Evolutionary conservation across 2,113 vertebrate species (phyloP), one percentile per base, ranked within the genome.

Genomic region (Chunga burmeisteri): DNA sequence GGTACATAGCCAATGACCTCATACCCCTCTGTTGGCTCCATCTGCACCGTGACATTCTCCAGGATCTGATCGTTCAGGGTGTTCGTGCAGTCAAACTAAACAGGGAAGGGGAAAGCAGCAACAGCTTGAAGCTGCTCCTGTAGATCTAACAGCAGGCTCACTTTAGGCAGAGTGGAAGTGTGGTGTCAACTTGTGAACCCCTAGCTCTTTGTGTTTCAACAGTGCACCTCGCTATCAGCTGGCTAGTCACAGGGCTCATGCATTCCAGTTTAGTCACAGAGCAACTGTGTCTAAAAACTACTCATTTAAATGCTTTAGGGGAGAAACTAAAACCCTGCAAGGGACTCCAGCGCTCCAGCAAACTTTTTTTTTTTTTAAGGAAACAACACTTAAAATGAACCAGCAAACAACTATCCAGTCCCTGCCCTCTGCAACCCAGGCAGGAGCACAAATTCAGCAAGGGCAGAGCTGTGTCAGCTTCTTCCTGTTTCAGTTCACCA

Each of bases 21-120:
- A 74, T 98, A 99, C 13, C 98, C 98, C 94, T 99, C 98, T 2
- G 98, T 98, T 46, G 98, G 98, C 81, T 98, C 98, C 98, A 98
- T 98, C 90, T 98, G 98, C 82, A 99, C 98, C 0, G 98, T 98
- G 86, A 98, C 98, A 26, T 98, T 98, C 94, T 98, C 98, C 97
- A 99, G 91, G 29, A 98, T 98, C 96, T 98, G 98, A 93, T 98
- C 98, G 0, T 98, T 99, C 90, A 99, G 97, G 4, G 98, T 99
- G 88, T 99, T 99, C 0, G 98, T 98, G 93, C 98, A 99, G 92
- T 99, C 98, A 97, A 99, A 99, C 98, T 99, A 74, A 61, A 93
- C 19, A 59, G 44, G 38, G 50, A 80, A 81, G 40, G 27, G 58
- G 52, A 95, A 42, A 59, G 42, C 47, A 67, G 81, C 50, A 65